A percentile compares a stretch with the other conserved stretches of the same genome.
These are phyloP conservation scores for Tetraodon nigroviridis DNA, from an alignment of 2,113 vertebrate species.

Conservation along the genomic window DNA sequence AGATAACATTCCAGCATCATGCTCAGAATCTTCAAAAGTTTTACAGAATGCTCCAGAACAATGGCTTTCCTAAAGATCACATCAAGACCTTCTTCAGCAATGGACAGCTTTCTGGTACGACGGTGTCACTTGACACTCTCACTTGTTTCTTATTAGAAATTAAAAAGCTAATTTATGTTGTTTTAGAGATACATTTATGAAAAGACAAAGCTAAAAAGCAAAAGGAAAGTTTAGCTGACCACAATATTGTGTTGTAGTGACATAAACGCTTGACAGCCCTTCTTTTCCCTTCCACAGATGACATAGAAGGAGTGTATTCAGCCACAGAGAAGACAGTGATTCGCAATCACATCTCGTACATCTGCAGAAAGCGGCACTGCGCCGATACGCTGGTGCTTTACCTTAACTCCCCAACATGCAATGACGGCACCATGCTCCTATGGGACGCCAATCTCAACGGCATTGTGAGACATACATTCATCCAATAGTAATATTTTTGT, in stretches of 20 bases:
- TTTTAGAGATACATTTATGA: no score
- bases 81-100: constrained; percentile 79
- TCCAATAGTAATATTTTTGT: no score
- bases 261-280: background rate
- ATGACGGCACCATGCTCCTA: constrained; percentile 78
- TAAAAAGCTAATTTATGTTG: background rate
- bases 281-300: constrained; percentile 44
- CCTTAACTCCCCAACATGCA: constrained; percentile 77
- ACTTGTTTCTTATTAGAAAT: background rate
- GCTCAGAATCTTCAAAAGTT: constrained; percentile 72
- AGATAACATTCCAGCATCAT: constrained; percentile 75
- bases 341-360: constrained; percentile 75
- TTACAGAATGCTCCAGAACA: constrained; percentile 72
- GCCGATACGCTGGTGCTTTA: constrained; percentile 78
- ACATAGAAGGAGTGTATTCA: constrained; percentile 69
- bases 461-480: constrained; percentile 62
- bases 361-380: constrained; percentile 79
- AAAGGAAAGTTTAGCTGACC: no score
- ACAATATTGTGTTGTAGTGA: no score
- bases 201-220: no score
- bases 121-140: no score
- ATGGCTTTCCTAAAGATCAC: constrained; percentile 78
- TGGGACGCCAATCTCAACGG: constrained; percentile 80
- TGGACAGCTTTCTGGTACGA: constrained; percentile 70
- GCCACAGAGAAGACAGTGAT: constrained; percentile 76